Conservation (phyloP, 2,113 vertebrate genomes). For the Nicator chloris region DNA sequence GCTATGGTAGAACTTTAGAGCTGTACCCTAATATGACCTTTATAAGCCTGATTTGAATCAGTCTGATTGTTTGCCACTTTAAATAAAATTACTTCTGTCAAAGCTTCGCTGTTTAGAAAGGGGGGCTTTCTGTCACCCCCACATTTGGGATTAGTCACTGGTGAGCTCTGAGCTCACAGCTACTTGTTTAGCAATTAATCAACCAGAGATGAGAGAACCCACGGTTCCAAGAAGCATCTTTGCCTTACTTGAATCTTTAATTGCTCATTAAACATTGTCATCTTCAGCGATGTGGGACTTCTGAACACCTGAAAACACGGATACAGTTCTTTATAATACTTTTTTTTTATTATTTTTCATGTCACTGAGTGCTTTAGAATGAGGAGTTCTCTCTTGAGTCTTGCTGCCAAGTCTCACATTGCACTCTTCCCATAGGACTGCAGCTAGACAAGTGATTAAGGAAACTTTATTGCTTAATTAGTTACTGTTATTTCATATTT, state of each 20-base stretch:
- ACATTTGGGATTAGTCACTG: not conserved
- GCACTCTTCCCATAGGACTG: not conserved
- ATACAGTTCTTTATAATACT: not conserved
- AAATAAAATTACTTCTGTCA: not conserved
- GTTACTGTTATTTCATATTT: not conserved
- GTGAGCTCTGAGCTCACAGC: not conserved
- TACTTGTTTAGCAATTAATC: not conserved
- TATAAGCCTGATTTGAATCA: not conserved
- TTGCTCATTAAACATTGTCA: not conserved
- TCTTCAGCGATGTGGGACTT: not conserved
- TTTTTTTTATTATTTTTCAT: not conserved
- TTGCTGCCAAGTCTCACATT: not conserved
- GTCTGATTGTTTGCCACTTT: not conserved
- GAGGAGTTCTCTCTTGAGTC: not conserved
- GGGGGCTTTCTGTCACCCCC: not conserved
- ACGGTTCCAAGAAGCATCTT: not conserved
- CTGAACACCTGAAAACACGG: not conserved
- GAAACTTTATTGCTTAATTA: not conserved
- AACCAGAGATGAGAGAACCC: not conserved
- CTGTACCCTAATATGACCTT: conserved; percentile 1
- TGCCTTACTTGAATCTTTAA: not conserved
- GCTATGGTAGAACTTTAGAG: conserved; percentile 1
- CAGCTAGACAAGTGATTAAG: not conserved
- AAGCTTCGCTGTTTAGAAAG: not conserved
- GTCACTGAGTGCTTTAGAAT: not conserved